Conservation (phyloP, 92 coral and sea anemone genomes). For the Parazoanthus swiftii region DNA sequence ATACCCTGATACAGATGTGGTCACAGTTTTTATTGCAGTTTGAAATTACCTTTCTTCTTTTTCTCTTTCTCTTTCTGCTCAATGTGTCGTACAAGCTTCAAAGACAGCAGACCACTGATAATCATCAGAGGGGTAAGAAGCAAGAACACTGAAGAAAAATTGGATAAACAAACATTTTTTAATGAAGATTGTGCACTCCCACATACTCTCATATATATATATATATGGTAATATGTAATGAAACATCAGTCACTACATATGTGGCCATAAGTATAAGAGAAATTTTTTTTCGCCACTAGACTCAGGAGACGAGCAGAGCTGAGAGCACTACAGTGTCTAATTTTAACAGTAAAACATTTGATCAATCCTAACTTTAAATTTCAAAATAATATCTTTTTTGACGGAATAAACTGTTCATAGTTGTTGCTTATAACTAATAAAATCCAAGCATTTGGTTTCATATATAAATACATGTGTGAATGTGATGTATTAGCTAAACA, state of each 20-base stretch:
- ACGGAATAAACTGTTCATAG: too few species aligned
- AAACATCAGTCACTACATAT: neutral
- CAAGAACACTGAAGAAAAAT: constrained; percentile 71
- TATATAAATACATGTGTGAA: too few species aligned
- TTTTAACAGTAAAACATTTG: too few species aligned
- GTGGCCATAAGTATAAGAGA: neutral
- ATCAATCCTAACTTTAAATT: too few species aligned
- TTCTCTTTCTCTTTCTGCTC: constrained; percentile 87
- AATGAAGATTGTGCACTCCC: neutral
- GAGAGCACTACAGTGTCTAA: too few species aligned
- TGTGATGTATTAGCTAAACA: too few species aligned
- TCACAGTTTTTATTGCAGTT: neutral
- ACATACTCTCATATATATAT: neutral
- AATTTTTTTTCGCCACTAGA: neutral
- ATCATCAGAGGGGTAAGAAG: constrained; percentile 89
- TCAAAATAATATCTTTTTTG: too few species aligned
- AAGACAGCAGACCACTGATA: constrained; percentile 76
- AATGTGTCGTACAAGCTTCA: constrained; percentile 83
- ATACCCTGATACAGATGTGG: too few species aligned
- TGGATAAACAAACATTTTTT: neutral
- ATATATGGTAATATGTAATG: too few species aligned
- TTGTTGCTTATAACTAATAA: too few species aligned
- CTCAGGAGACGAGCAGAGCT: too few species aligned
- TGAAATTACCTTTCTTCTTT: constrained; percentile 76
- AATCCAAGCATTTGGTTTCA: too few species aligned